Base-by-base conservation (phyloP, 1,140 invertebrate genomes). In the Laodelphax striatellus region DNA sequence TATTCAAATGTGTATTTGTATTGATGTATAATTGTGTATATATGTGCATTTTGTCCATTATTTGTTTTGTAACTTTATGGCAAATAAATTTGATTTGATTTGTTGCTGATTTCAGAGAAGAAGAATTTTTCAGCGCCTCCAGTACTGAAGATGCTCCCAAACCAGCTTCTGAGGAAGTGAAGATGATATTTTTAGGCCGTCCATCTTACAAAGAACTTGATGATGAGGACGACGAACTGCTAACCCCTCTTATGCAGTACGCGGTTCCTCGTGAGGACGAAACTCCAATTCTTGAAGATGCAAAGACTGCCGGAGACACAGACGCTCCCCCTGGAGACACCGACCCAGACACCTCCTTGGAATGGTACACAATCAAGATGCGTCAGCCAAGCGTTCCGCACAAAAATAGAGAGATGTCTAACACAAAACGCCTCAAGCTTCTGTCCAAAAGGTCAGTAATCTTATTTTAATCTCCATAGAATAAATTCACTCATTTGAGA, bases 281-380 rank as follows among this genome's bases (percentile, higher is more conserved):
- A 38, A 56, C 21, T 38, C 16, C 38, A 2, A 43, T 44, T 16
- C 52, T 62, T 14, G 65, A 66, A 41, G 65, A 58, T 31, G 54
- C 61, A 11, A 38, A 38, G 24, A 38, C 24, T 17, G 28, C 34
- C 10, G 34, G 34, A 11, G 34, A 9, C n/a, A 38, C 11, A 19
- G 43, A n/a, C n/a, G n/a, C n/a, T n/a, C n/a, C n/a, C 60, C 13
- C 52, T 60, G 9, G n/a, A 54, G 11, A 52, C 44, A 10, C 57
- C 1, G 57, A 50, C 11, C 57, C 62, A 5, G 64, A 66, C 43
- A 57, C 58, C 19, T 60, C 66, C 1, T 41, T 64, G 24, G 64
- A 64, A 41, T 66, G 65, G 65, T 58, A 61, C 14, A 64, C 58
- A 52, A 66, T 65, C 38, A 67, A 64, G 44, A 67, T 63, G 60